Base-by-base conservation (phyloP, 2,113 vertebrate genomes). In the Globicephala melas region DNA sequence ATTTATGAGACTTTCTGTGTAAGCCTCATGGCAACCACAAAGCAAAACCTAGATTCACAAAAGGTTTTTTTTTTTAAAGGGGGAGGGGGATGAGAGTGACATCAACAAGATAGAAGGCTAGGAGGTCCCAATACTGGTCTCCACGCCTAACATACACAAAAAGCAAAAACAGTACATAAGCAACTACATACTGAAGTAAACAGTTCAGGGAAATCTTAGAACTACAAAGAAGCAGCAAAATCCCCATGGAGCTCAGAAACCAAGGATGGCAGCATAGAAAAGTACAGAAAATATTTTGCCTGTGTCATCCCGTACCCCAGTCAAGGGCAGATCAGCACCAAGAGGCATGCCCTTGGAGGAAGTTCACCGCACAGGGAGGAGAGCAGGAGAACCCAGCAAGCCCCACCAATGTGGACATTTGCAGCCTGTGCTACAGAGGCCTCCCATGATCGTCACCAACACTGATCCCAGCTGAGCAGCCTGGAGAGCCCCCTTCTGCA, bases 371-470 rank as follows among this genome's bases (percentile, higher is more conserved):
- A 55, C 28, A 65, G 70, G 76, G 20, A n/a, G 50, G 50, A 14
- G 20, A n/a, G 50, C 31, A 53, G 74, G 5, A 9, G 31, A 53
- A 53, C 76, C 47, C 47, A 53, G n/a, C 36, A 28, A 60, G 55
- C 2, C n/a, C 36, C 79, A 17, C 23, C n/a, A 38, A 9, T 1
- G n/a, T 28, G 36, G 36, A 41, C 14, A 0, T 28, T 18, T 28
- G 80, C 55, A 82, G 36, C 79, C 79, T 62, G 38, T 18, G 55
- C 36, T 41, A 15, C 79, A 62, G 55, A 26, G 25, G 25, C 6
- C 15, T 82, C 55, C 80, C 25, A 38, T 25, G 25, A 41, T 60
- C 55, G 7, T 20, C 15, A 3, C 55, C 5, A 31, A 62, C 1
- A 18, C 36, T 41, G 36, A 82, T 36, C 55, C 80, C 55, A 2